Conservation (phyloP, 1,140 invertebrate genomes). For the Zaprionus kolodkinae region DNA sequence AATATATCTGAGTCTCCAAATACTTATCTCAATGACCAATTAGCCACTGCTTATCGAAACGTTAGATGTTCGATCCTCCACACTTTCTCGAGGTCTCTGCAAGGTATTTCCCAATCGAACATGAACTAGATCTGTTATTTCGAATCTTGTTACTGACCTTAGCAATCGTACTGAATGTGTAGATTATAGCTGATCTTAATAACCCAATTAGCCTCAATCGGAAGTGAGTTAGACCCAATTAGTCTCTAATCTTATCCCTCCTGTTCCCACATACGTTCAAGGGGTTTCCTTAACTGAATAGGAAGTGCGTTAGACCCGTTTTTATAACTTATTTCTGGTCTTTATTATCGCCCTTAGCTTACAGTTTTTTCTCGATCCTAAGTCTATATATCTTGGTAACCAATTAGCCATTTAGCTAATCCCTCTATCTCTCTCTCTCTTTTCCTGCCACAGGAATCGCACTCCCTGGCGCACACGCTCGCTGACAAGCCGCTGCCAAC, state of each 20-base stretch:
- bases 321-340: background rate
- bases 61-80: background rate
- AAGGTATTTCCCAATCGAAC: background rate
- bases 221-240: background rate
- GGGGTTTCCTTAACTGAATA: background rate
- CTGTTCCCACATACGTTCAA: rapidly evolving
- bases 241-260: background rate
- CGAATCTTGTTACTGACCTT: background rate
- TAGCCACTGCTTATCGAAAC: background rate
- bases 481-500: conserved; percentile 77
- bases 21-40: background rate
- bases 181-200: background rate
- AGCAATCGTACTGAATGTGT: background rate
- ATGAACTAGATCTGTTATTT: background rate
- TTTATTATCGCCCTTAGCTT: too few relatives aligned
- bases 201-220: background rate
- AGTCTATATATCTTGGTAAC: background rate
- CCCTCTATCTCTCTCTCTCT: background rate
- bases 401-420: background rate
- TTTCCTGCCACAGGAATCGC: conserved; percentile 68
- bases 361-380: background rate
- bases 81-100: background rate
- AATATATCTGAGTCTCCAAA: background rate
- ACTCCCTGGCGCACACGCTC: conserved; percentile 76
- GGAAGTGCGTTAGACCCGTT: background rate